phyloP scores from a whole-genome alignment of 2,797 vertebrate genomes.

The Poeciliopsis turneri region DNA sequence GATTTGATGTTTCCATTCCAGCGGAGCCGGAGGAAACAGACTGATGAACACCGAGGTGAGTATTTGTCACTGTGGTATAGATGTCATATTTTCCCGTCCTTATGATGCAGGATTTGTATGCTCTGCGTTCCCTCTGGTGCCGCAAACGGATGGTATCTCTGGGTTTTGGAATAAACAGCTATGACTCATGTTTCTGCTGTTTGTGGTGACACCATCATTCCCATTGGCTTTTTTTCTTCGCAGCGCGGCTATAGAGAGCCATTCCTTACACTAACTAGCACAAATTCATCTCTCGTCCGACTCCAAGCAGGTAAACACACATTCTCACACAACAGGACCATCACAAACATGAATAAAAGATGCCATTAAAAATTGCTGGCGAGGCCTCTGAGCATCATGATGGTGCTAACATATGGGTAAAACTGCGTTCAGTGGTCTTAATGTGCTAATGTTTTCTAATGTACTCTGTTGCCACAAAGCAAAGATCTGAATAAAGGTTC shows the following conservation, averaged over 20 bases:
- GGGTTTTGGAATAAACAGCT: conserved; percentile 38
- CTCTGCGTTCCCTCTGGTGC: conserved; percentile 26
- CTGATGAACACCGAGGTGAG: conserved; percentile 7
- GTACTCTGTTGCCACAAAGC: conserved; percentile 32
- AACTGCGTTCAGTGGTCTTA: conserved; percentile 35
- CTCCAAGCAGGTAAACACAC: conserved; percentile 18
- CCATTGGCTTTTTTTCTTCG: background rate
- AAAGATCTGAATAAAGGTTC: conserved; percentile 18
- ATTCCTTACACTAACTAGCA: conserved; percentile 2
- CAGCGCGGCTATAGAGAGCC: background rate
- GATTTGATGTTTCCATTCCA: conserved; percentile 11
- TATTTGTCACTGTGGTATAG: conserved; percentile 28
- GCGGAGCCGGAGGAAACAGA: background rate
- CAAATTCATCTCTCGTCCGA: conserved; percentile 6
- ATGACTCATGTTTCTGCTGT: conserved; percentile 47
- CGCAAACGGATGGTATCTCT: conserved; percentile 31
- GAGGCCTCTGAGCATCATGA: conserved; percentile 8
- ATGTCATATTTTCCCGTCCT: conserved; percentile 14
- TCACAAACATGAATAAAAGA: conserved; percentile 13
- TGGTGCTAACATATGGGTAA: conserved; percentile 5
- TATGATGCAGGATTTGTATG: conserved; percentile 5
- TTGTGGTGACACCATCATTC: conserved; percentile 27
- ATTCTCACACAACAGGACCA: background rate
- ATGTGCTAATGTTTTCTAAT: conserved; percentile 44
- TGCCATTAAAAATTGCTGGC: conserved; percentile 18